phyloP scores from a whole-genome alignment of 1,140 invertebrate species.

The Pogonus chalceus region DNA sequence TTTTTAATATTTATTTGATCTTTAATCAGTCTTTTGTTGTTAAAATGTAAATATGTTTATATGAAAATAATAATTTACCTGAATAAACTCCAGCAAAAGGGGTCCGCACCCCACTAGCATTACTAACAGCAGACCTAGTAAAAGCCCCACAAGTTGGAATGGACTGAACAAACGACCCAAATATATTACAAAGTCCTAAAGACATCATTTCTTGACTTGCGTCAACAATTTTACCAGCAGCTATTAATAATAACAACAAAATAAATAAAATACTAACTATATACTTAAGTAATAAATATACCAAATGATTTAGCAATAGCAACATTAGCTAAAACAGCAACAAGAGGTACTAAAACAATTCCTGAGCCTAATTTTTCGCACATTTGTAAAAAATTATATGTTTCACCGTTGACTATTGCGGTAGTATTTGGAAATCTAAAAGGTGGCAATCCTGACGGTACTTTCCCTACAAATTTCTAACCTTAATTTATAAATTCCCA shows the following conservation, averaged over 20 bases:
- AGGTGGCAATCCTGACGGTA: conserved; percentile 53
- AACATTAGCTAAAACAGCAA: conserved; percentile 74
- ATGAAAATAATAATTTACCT: no score
- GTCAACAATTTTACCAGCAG: conserved; percentile 47
- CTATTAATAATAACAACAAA: conserved; percentile 28
- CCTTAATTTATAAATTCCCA: not conserved
- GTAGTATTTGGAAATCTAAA: conserved; percentile 44
- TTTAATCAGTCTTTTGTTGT: not conserved
- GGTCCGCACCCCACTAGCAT: conserved; percentile 63
- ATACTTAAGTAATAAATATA: conserved; percentile 35
- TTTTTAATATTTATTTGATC: not conserved
- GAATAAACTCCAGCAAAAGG: conserved; percentile 65
- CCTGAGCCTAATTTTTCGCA: conserved; percentile 54
- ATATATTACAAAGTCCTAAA: conserved; percentile 59
- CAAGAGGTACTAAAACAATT: conserved; percentile 62
- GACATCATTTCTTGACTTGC: conserved; percentile 66
- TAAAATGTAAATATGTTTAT: not conserved
- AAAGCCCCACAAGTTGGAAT: conserved; percentile 74
- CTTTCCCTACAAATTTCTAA: conserved; percentile 38
- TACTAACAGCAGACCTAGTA: conserved; percentile 65
- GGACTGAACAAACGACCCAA: conserved; percentile 61
- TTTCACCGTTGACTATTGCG: conserved; percentile 48
- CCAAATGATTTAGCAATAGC: conserved; percentile 82
- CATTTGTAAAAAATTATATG: conserved; percentile 53
- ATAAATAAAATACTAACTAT: not conserved